These are phyloP conservation scores for Knipowitschia caucasica DNA, from an alignment of 2,797 vertebrate genomes.

Conservation along the genomic window DNA sequence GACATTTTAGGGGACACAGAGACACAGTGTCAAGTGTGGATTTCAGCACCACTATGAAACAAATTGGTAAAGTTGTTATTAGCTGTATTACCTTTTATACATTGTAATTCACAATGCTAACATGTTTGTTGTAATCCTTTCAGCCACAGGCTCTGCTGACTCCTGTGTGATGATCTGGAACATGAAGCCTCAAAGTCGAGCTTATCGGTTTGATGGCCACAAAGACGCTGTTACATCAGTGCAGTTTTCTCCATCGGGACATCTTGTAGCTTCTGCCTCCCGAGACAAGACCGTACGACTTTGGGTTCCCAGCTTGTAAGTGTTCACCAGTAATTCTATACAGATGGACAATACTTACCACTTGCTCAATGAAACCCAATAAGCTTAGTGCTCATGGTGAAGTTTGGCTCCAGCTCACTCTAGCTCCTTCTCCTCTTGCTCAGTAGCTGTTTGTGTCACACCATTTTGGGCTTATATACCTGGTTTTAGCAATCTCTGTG, in stretches of 20 bases:
- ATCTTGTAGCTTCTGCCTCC: conserved; percentile 90
- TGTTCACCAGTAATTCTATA: too few species aligned
- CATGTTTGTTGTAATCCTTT: background rate
- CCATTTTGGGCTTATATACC: too few species aligned
- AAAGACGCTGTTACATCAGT: conserved; percentile 87
- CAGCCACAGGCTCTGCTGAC: conserved; percentile 91
- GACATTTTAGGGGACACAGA: conserved; percentile 90
- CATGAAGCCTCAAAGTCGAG: conserved; percentile 88
- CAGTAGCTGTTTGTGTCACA: too few species aligned
- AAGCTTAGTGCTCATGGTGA: too few species aligned
- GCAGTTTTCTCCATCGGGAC: conserved; percentile 93
- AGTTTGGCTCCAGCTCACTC: too few species aligned
- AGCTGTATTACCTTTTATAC: background rate
- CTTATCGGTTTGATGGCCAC: conserved; percentile 91
- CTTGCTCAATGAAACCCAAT: too few species aligned
- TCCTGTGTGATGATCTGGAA: conserved; percentile 94
- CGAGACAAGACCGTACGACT: conserved; percentile 94
- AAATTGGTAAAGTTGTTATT: conserved; percentile 78
- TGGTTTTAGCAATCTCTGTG: too few species aligned
- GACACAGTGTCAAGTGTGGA: conserved; percentile 88
- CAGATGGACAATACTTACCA: too few species aligned
- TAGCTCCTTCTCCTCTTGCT: too few species aligned
- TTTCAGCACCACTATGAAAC: conserved; percentile 87
- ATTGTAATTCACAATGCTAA: background rate
- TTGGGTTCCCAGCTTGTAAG: conserved; percentile 92